Evolutionary conservation across 2,797 vertebrate species (phyloP), one percentile per base, ranked within the genome.

Genomic region (Sciaenops ocellatus): DNA sequence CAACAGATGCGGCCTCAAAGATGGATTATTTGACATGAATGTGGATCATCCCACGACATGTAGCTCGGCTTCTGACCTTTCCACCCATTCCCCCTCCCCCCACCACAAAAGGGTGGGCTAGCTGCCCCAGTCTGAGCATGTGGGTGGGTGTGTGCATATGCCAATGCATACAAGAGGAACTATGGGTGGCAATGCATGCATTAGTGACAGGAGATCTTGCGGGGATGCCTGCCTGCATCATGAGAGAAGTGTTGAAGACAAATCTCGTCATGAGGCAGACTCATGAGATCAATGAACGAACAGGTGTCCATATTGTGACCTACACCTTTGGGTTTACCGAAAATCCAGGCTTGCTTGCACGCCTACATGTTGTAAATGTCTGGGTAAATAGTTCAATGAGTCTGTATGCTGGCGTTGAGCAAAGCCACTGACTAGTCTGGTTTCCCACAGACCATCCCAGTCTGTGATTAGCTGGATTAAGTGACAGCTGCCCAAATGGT

Each of bases 391-490:
- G 78, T 81, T 84, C 65, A 62, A 73, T 2, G 78, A 84, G 73
- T 85, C 80, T 47, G 51, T 59, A 61, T 42, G 79, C 56, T 73
- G 73, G 76, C 82, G 74, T 77, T 34, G 80, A 85, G 89, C 85
- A 85, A 92, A 90, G 83, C 89, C 80, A 84, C 5, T 47, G 82
- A 89, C 87, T 90, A 82, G 94, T 83, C 92, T 93, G 88, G 92
- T 93, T 95, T 95, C 95, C 94, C 94, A 96, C 94, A 94, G 93
- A 94, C 91, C 85, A 87, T 87, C 86, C 90, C 87, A 63, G 91
- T 91, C 92, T 92, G 92, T 94, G 95, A 96, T 96, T 96, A 96
- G 95, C 92, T 94, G 95, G 95, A 95, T 96, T 96, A 96, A 95
- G 93, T 95, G 95, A 95, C 95, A 96, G 95, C 95, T 96, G 95